phyloP scores from a whole-genome alignment of 2,113 vertebrate species.

The Poeciliopsis retropinna region DNA sequence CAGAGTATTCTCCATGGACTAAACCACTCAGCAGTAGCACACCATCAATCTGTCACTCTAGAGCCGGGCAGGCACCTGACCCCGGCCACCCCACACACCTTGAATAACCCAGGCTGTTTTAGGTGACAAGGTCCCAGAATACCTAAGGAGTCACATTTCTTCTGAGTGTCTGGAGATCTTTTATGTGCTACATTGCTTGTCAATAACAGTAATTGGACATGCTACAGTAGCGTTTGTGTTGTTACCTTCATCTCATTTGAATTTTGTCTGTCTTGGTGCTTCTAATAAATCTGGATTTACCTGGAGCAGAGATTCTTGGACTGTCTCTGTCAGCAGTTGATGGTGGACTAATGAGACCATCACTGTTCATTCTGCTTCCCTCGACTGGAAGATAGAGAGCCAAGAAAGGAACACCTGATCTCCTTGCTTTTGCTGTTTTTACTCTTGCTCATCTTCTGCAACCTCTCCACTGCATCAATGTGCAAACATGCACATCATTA shows the following conservation, averaged over 20 bases:
- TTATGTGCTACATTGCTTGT: slow-evolving; percentile 24
- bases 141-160: slow-evolving; percentile 57
- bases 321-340: slow-evolving; percentile 42
- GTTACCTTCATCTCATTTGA: slow-evolving; percentile 31
- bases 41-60: slow-evolving; percentile 39
- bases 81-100: slow-evolving; percentile 45
- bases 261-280: slow-evolving; percentile 34
- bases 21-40: slow-evolving; percentile 28
- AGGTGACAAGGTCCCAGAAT: slow-evolving; percentile 62
- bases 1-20: slow-evolving; percentile 38
- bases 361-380: slow-evolving; percentile 59
- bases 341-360: slow-evolving; percentile 57
- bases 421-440: slow-evolving; percentile 20
- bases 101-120: slow-evolving; percentile 41
- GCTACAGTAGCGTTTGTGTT: slow-evolving; percentile 23
- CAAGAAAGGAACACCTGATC: slow-evolving; percentile 24
- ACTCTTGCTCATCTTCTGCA: not conserved
- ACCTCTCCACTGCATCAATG: not conserved
- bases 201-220: slow-evolving; percentile 32
- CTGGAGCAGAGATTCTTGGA: slow-evolving; percentile 34
- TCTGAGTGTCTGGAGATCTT: slow-evolving; percentile 42
- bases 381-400: slow-evolving; percentile 26
- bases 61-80: slow-evolving; percentile 30
- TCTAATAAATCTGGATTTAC: slow-evolving; percentile 54
- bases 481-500: not conserved